Evolutionary conservation across 2,888 invertebrate genomes (phyloP).

Genomic region (Helleia helle): DNA sequence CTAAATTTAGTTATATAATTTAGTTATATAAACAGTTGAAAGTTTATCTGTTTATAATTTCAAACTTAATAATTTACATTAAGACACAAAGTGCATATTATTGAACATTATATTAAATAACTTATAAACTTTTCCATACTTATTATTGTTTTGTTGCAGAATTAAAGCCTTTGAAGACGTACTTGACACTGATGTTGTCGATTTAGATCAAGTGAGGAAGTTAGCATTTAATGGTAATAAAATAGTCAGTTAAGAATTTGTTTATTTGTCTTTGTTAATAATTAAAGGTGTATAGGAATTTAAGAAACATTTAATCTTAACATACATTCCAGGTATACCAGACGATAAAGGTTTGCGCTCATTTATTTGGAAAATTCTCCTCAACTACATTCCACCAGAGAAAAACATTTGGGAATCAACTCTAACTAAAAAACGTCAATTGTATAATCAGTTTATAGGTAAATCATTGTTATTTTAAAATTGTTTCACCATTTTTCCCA

Average conservation of each 20-base stretch:
- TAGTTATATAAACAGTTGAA: no score
- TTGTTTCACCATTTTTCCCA: background rate
- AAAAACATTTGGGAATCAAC: constrained; percentile 79
- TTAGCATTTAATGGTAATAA: constrained; percentile 84
- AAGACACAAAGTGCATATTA: no score
- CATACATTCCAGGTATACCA: constrained; percentile 80
- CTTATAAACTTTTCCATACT: no score
- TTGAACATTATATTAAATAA: no score
- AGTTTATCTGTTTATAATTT: no score
- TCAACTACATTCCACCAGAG: constrained; percentile 87
- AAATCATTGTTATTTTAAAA: constrained; percentile 22
- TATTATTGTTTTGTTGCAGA: constrained; percentile 71
- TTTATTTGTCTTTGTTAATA: constrained; percentile 2
- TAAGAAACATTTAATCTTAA: background rate
- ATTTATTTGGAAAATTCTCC: constrained; percentile 89
- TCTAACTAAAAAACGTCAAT: constrained; percentile 81
- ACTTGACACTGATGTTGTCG: constrained; percentile 80
- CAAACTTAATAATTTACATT: no score
- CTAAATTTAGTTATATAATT: no score
- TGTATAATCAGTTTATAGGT: constrained; percentile 89
- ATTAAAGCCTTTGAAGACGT: constrained; percentile 86
- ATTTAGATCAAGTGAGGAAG: constrained; percentile 77
- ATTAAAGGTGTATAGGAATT: background rate
- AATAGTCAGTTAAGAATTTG: no score
- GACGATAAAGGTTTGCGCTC: constrained; percentile 89